phyloP scores from a whole-genome alignment of 2,113 vertebrate species.

The Bubo bubo region DNA sequence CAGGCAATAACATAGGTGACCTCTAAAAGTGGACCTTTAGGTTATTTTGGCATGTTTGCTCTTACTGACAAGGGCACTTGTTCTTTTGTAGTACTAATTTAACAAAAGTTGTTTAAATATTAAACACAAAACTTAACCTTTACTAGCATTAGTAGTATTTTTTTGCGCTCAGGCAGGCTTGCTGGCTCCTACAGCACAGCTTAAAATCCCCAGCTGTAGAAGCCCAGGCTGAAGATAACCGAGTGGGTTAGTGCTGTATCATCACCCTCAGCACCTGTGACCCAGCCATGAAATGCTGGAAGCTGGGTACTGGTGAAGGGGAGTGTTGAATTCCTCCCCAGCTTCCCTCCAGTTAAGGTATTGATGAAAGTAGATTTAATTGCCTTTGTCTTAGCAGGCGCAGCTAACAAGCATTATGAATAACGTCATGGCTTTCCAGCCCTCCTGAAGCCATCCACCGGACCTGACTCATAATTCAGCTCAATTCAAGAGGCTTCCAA shows the following conservation, averaged over 20 bases:
- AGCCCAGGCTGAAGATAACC: neutral
- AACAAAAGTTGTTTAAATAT: neutral
- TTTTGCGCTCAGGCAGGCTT: neutral
- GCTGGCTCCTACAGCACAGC: neutral
- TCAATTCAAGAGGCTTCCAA: neutral
- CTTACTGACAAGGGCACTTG: neutral
- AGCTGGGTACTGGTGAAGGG: neutral
- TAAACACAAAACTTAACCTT: neutral
- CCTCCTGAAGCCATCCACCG: neutral
- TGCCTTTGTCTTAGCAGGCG: neutral
- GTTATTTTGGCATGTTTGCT: neutral
- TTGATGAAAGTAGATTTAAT: neutral
- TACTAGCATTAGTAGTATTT: neutral
- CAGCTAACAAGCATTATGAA: neutral
- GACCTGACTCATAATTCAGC: neutral
- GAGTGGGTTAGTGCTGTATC: neutral
- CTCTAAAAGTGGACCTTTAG: neutral
- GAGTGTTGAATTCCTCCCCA: neutral
- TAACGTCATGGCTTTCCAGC: neutral
- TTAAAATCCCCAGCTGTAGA: neutral
- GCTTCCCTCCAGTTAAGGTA: neutral
- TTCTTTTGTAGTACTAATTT: neutral
- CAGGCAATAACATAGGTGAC: neutral
- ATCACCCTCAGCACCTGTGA: neutral
- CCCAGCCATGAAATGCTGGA: neutral